Conservation (phyloP, 1,140 invertebrate genomes). For the Heliconius melpomene region DNA sequence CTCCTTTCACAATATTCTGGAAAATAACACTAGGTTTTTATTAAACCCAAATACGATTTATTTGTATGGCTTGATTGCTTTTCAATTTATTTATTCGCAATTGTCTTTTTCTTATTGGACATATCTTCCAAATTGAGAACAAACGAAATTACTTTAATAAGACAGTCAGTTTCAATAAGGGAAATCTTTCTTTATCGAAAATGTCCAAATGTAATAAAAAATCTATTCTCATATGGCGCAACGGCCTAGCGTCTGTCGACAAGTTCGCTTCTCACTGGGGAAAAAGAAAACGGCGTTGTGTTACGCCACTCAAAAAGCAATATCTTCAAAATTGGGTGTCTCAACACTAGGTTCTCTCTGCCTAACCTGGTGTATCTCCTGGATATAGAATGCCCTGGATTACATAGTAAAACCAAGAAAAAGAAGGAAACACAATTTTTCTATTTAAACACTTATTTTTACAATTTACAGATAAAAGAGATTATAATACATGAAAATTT, state of each 20-base stretch:
- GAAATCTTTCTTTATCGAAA: not conserved
- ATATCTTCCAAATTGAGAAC: not conserved
- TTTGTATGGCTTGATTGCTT: not conserved
- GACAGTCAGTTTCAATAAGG: not conserved
- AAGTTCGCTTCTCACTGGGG: too few relatives aligned
- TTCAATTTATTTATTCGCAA: not conserved
- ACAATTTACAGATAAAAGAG: conserved; percentile 52
- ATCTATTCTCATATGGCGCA: too few relatives aligned
- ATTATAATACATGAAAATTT: conserved; percentile 55
- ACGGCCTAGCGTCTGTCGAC: too few relatives aligned
- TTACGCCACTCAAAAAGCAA: too few relatives aligned
- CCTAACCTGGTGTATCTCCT: too few relatives aligned
- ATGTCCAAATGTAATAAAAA: too few relatives aligned
- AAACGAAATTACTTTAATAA: conserved; percentile 11
- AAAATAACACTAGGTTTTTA: not conserved
- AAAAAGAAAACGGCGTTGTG: too few relatives aligned
- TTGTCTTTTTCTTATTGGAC: conserved; percentile 6
- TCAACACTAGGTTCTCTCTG: too few relatives aligned
- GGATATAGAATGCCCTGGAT: too few relatives aligned
- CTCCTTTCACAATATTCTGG: not conserved
- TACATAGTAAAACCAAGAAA: too few relatives aligned
- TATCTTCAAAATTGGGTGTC: too few relatives aligned
- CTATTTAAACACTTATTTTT: not conserved
- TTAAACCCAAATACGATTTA: not conserved
- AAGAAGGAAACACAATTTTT: too few relatives aligned